Percentiles rank a stretch among this genome's conserved stretches.
Conservation (phyloP, 1,140 invertebrate genomes). For the Scaptomyza pallida region DNA sequence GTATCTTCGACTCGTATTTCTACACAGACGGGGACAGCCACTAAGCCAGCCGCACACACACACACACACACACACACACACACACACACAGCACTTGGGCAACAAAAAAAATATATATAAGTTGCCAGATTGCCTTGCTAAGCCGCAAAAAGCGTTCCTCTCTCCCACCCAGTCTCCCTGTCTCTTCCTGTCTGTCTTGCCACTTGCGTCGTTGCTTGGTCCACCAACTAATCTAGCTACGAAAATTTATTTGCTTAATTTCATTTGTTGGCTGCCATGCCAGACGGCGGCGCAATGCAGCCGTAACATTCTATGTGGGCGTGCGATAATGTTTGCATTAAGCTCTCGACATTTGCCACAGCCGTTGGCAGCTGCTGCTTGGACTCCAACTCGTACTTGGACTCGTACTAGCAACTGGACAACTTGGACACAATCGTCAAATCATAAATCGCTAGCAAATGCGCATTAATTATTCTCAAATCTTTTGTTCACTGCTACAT, state of each 20-base stretch:
- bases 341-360: conserved; percentile 59
- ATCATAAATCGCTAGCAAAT: conserved; percentile 45
- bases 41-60: conserved; percentile 43
- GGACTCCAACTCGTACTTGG: neutral
- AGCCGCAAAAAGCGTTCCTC: conserved; percentile 71
- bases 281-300: conserved; percentile 9
- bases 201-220: neutral
- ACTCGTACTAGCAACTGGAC: neutral
- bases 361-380: conserved; percentile 17
- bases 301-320: conserved; percentile 33
- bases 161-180: conserved; percentile 7
- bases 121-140: conserved; percentile 71
- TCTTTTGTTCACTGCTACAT: neutral
- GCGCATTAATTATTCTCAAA: conserved; percentile 43
- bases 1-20: conserved; percentile 48
- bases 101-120: conserved; percentile 36
- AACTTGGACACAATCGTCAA: conserved; percentile 31
- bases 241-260: conserved; percentile 82
- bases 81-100: conserved; percentile 2
- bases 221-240: conserved; percentile 69
- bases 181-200: no score
- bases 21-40: conserved; percentile 7
- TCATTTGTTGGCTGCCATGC: conserved; percentile 69
- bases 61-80: conserved; percentile 20
- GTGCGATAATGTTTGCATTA: conserved; percentile 75